phyloP scores from a whole-genome alignment of 2,113 vertebrate genomes.

The Sus scrofa region T2T-Sscrofa CM000812.6:283157501-283158000 shows the following conservation, averaged over 20 bases:
- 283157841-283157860: neutral
- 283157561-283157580: neutral
- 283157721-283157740: neutral
- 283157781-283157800: neutral
- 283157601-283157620: neutral
- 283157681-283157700: neutral
- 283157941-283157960: neutral
- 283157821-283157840: neutral
- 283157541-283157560: accelerated
- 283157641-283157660: neutral
- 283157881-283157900: neutral
- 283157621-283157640: neutral
- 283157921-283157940: neutral
- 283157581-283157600: neutral
- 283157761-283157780: neutral
- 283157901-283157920: neutral
- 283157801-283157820: neutral
- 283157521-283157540: neutral
- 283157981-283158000: too few species aligned
- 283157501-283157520: accelerated
- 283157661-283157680: accelerated
- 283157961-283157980: too few species aligned
- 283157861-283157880: too few species aligned
- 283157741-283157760: neutral
- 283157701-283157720: neutral